Evolutionary conservation across 2,113 vertebrate species (phyloP).

Genomic region (Phrynosoma platyrhinos): DNA sequence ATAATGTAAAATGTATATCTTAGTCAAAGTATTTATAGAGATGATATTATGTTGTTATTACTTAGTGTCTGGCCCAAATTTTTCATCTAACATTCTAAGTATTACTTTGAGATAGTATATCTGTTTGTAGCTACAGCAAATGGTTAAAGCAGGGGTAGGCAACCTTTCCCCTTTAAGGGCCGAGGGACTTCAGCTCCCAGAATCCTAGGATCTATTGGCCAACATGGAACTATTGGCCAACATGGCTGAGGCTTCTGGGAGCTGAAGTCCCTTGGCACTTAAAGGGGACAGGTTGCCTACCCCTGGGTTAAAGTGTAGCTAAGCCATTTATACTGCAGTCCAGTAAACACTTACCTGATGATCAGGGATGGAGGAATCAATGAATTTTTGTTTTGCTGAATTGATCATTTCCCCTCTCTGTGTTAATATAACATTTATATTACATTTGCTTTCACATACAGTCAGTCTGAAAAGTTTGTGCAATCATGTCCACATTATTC

Average conservation of each 20-base stretch:
- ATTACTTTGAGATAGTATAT: conserved; percentile 62
- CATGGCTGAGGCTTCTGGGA: too few species aligned
- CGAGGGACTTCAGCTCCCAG: too few species aligned
- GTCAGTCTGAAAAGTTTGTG: too few species aligned
- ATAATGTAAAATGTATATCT: conserved; percentile 12
- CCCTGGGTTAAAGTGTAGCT: not conserved
- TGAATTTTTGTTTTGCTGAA: not conserved
- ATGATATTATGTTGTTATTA: conserved; percentile 56
- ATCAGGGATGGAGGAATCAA: not conserved
- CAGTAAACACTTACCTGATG: too few species aligned
- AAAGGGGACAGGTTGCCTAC: too few species aligned
- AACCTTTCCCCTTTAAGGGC: too few species aligned
- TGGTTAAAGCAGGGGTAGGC: too few species aligned
- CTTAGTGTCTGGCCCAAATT: conserved; percentile 66
- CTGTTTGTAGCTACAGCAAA: conserved; percentile 51
- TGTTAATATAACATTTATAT: not conserved
- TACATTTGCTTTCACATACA: too few species aligned
- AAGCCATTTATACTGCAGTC: not conserved
- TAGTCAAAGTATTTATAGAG: conserved; percentile 47
- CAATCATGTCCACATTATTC: too few species aligned
- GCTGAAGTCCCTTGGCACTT: too few species aligned
- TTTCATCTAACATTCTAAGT: conserved; percentile 65
- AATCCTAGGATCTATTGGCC: too few species aligned
- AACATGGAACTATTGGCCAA: too few species aligned
- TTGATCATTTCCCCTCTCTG: not conserved